phyloP scores from a whole-genome alignment of 1,140 invertebrate species.

The Lutraria rhynchaena region DNA sequence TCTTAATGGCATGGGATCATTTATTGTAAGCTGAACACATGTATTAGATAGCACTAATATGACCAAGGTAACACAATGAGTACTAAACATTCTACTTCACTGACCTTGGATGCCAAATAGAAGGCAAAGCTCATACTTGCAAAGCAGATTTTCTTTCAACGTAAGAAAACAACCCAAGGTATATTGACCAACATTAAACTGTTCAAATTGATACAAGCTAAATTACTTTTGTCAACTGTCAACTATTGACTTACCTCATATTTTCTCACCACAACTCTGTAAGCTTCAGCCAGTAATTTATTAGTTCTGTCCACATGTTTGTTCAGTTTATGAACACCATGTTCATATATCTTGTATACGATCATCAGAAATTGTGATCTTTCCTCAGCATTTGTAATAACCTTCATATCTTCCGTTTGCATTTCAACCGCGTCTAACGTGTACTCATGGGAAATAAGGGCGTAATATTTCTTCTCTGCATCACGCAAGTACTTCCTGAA shows the following conservation, averaged over 20 bases:
- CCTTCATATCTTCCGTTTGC: conserved; percentile 59
- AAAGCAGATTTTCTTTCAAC: no score
- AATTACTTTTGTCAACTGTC: no score
- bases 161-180: no score
- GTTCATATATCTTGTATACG: conserved; percentile 65
- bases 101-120: no score
- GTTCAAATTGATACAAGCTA: no score
- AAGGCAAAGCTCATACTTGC: no score
- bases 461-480: conserved; percentile 89
- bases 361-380: conserved; percentile 61
- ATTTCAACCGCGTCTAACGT: conserved; percentile 68
- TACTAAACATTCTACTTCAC: no score
- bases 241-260: conserved; percentile 40
- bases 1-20: no score
- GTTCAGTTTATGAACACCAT: conserved; percentile 61
- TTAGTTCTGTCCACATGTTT: conserved; percentile 53
- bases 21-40: no score
- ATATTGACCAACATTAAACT: no score
- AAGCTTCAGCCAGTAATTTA: conserved; percentile 63
- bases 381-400: conserved; percentile 36
- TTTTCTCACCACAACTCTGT: conserved; percentile 54
- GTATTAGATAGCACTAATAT: no score
- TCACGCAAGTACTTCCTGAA: conserved; percentile 90
- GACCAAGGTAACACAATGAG: no score
- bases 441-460: conserved; percentile 86